phyloP scores from a whole-genome alignment of 2,797 vertebrate genomes.

The Dicrostonyx torquatus region DNA sequence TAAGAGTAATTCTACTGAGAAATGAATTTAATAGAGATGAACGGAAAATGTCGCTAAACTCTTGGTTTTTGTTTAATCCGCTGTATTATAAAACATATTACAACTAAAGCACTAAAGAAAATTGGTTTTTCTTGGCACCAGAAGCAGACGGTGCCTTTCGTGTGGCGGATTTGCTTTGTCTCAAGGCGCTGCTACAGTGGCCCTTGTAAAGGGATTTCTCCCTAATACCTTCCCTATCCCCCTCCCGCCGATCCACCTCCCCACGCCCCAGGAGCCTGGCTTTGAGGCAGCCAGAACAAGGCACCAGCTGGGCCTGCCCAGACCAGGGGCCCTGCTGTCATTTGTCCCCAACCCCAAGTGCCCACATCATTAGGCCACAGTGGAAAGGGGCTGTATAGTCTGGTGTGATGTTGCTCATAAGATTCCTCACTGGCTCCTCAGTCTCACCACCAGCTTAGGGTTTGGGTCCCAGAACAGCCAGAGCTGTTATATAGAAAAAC shows the following conservation, averaged over 20 bases:
- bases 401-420: rapidly evolving
- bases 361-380: not conserved
- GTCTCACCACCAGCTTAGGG: not conserved
- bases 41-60: slow-evolving; percentile 72
- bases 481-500: not conserved
- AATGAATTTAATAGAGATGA: slow-evolving; percentile 79
- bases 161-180: slow-evolving; percentile 62
- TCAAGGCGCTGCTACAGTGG: not conserved
- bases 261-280: rapidly evolving
- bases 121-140: slow-evolving; percentile 83
- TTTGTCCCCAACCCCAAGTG: not conserved
- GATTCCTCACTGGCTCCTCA: rapidly evolving
- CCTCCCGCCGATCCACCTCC: rapidly evolving
- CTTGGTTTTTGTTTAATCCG: slow-evolving; percentile 82
- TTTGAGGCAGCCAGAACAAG: not conserved
- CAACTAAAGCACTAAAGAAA: slow-evolving; percentile 85
- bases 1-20: slow-evolving; percentile 73
- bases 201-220: not conserved
- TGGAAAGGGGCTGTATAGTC: rapidly evolving
- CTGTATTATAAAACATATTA: slow-evolving; percentile 76
- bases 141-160: slow-evolving; percentile 71
- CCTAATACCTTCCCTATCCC: not conserved
- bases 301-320: not conserved
- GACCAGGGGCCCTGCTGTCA: not conserved
- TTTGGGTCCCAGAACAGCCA: not conserved